phyloP scores from a whole-genome alignment of 2,797 vertebrate species.

The Thalassophryne amazonica region DNA sequence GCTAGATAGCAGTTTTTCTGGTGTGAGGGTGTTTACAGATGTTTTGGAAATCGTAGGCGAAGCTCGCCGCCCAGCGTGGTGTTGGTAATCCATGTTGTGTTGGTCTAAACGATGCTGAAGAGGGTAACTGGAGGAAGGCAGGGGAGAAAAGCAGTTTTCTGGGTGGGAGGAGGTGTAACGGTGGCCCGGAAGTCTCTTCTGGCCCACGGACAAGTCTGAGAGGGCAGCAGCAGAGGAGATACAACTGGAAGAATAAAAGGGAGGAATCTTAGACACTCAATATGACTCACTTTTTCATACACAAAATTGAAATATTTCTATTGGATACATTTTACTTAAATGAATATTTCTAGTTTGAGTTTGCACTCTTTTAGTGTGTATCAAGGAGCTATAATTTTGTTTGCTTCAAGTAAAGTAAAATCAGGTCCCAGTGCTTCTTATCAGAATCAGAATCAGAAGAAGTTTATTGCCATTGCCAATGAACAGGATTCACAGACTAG shows the following conservation, averaged over 20 bases:
- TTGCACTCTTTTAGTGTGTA: too few species aligned
- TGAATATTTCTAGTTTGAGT: too few species aligned
- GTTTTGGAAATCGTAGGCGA: background rate
- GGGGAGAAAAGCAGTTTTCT: slow-evolving; percentile 60
- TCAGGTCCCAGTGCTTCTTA: too few species aligned
- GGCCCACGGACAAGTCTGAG: slow-evolving; percentile 31
- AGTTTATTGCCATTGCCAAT: too few species aligned
- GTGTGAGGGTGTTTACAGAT: slow-evolving; percentile 20
- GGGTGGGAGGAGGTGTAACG: slow-evolving; percentile 66
- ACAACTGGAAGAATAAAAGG: slow-evolving; percentile 10
- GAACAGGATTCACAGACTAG: too few species aligned
- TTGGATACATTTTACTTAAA: too few species aligned
- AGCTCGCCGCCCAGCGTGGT: background rate
- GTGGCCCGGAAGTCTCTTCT: slow-evolving; percentile 49
- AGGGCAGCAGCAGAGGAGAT: slow-evolving; percentile 21
- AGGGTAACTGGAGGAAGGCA: slow-evolving; percentile 34
- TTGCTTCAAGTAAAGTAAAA: too few species aligned
- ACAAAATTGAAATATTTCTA: too few species aligned
- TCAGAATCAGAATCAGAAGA: too few species aligned
- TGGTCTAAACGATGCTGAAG: slow-evolving; percentile 13
- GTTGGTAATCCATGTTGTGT: slow-evolving; percentile 14
- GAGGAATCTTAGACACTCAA: too few species aligned
- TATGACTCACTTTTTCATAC: too few species aligned
- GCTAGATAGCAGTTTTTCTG: slow-evolving; percentile 1
- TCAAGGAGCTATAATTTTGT: too few species aligned